Conservation (phyloP, 2,113 vertebrate species). For the Sinocyclocheilus maitianheensis region DNA sequence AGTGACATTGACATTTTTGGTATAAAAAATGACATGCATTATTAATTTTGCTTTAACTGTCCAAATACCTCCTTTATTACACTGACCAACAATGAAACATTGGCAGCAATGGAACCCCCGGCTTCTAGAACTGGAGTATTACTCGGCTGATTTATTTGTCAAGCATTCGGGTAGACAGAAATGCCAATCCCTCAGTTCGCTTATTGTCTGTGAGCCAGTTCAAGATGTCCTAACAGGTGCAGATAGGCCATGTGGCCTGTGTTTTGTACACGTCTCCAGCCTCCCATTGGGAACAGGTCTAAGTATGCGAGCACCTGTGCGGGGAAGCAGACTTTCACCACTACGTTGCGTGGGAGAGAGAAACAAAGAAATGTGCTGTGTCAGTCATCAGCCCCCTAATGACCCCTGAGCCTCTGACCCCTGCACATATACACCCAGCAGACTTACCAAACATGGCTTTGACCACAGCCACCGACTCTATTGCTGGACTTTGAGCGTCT, state of each 20-base stretch:
- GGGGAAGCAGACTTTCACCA: constrained; percentile 29
- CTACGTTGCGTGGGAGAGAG: background rate
- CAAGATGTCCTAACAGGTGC: constrained; percentile 2
- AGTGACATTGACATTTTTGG: background rate
- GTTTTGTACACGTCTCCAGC: background rate
- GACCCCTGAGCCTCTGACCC: background rate
- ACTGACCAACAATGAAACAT: background rate
- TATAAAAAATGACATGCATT: no score
- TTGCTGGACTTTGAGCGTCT: background rate
- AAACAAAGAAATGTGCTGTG: background rate
- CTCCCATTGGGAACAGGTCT: background rate
- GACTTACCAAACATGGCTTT: constrained; percentile 30
- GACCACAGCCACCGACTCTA: background rate
- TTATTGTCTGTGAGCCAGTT: background rate
- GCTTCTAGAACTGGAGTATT: background rate
- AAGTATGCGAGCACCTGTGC: constrained; percentile 16
- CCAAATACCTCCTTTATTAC: background rate
- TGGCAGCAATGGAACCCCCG: background rate
- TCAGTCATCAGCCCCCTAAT: background rate
- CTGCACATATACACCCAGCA: background rate
- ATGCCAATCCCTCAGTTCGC: background rate
- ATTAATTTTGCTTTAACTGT: background rate
- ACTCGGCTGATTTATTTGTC: background rate
- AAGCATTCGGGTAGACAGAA: background rate
- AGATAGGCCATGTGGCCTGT: constrained; percentile 17